Evolutionary conservation across 1,140 invertebrate species (phyloP), one percentile per base, ranked within the genome.

Genomic region (Aphelinus atriplicis): DNA sequence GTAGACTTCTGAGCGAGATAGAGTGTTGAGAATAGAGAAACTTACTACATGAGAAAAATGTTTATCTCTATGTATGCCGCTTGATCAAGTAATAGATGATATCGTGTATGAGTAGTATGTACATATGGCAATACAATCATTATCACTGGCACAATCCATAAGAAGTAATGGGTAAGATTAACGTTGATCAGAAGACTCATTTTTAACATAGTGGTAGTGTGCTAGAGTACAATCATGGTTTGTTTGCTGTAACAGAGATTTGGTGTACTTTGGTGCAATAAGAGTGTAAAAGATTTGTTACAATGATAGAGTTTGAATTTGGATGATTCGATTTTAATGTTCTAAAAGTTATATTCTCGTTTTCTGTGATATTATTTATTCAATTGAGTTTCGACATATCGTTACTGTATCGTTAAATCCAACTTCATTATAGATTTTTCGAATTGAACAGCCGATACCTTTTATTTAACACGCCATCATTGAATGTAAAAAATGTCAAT

Each of bases 1-100:
- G 26, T 26, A 26, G 26, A 26, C 26, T 26, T 26, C 26, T 26
- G 47, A 64, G 45, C 26, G 51, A 47, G 58, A 60, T 2, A 71
- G 48, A 62, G 58, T 60, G 57, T 60, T 60, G 57, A 10, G 26
- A 60, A 26, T 26, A 7, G 1, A 42, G 46, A 46, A 58, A 55
- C 56, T 73, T 51, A 53, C 55, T 66, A 71, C 53, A 58, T 58
- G 47, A 45, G 42, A 51, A 50, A 53, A n/a, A 66, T 50, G 4
- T 66, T 58, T 56, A 73, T 73, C 9, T 66, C 46, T 58, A 46
- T 58, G 47, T 73, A 66, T 70, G 61, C 58, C 58, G 56, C 57
- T 70, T 45, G 68, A 62, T 73, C 46, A 53, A 26, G 58, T 53
- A 60, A 73, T 60, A 50, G 46, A 5, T 71, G 46, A 5, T 71